phyloP scores from a whole-genome alignment of 2,113 vertebrate genomes.

The Gasterosteus aculeatus region DNA sequence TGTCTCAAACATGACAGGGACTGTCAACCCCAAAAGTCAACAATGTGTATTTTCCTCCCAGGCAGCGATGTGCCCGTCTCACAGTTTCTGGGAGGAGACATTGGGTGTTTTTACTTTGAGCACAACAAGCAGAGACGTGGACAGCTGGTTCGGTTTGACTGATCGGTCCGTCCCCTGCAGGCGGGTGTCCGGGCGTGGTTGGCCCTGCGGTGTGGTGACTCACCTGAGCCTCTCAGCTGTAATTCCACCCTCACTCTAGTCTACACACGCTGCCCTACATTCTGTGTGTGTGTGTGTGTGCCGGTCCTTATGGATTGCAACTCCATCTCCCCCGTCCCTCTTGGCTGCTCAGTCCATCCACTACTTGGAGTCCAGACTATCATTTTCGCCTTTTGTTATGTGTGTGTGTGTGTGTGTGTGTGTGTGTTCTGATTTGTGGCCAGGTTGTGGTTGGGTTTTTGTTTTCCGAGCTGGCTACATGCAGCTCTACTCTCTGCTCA shows the following conservation, averaged over 20 bases:
- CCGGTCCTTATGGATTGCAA: conserved; percentile 28
- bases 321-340: conserved; percentile 20
- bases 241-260: conserved; percentile 50
- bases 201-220: conserved; percentile 52
- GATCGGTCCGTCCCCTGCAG: conserved; percentile 25
- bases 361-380: conserved; percentile 26
- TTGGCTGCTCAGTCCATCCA: conserved; percentile 13
- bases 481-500: conserved; percentile 34
- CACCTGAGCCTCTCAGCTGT: conserved; percentile 61
- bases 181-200: conserved; percentile 19
- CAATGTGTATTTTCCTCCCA: too few species aligned
- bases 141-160: neutral
- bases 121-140: neutral
- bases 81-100: too few species aligned
- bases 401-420: neutral
- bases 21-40: too few species aligned
- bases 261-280: conserved; percentile 35
- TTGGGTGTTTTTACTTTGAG: too few species aligned
- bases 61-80: too few species aligned
- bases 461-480: conserved; percentile 36
- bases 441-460: neutral
- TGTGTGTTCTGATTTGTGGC: conserved; percentile 32
- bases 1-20: too few species aligned
- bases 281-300: neutral
- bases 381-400: conserved; percentile 31